Evolutionary conservation across 2,113 vertebrate genomes (phyloP).

Genomic region (Zosterops lateralis): DNA sequence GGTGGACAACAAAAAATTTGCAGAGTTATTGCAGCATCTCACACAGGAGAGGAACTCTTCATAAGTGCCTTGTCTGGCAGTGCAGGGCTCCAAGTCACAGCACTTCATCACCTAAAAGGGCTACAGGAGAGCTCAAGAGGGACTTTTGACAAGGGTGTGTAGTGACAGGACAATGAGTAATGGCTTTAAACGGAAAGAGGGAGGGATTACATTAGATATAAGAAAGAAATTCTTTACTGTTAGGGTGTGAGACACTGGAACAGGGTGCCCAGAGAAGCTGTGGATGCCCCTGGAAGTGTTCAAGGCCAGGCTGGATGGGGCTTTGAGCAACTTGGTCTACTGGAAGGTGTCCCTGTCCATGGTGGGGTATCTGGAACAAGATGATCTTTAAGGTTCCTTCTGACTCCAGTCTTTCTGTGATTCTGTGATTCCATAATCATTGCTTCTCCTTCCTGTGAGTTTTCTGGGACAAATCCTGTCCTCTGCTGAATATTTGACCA

Average conservation of each 20-base stretch:
- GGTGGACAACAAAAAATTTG: background rate
- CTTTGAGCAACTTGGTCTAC: background rate
- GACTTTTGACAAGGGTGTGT: background rate
- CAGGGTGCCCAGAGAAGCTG: background rate
- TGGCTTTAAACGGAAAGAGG: background rate
- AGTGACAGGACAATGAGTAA: background rate
- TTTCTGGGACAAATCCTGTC: background rate
- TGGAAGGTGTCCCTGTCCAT: background rate
- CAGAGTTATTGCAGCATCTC: background rate
- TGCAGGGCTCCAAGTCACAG: background rate
- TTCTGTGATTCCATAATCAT: fast-evolving
- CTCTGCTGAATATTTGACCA: background rate
- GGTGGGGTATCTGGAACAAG: background rate
- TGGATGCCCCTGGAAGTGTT: background rate
- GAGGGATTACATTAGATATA: background rate
- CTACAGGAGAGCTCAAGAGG: background rate
- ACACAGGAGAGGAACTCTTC: background rate
- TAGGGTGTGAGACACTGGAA: background rate
- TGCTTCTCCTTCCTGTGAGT: background rate
- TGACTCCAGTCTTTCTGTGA: background rate
- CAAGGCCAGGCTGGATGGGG: background rate
- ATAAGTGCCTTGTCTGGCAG: background rate
- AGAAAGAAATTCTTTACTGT: background rate
- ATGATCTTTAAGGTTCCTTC: background rate
- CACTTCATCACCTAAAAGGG: background rate